Conservation (phyloP, 2,888 invertebrate genomes). For the Salticus scenicus region DNA sequence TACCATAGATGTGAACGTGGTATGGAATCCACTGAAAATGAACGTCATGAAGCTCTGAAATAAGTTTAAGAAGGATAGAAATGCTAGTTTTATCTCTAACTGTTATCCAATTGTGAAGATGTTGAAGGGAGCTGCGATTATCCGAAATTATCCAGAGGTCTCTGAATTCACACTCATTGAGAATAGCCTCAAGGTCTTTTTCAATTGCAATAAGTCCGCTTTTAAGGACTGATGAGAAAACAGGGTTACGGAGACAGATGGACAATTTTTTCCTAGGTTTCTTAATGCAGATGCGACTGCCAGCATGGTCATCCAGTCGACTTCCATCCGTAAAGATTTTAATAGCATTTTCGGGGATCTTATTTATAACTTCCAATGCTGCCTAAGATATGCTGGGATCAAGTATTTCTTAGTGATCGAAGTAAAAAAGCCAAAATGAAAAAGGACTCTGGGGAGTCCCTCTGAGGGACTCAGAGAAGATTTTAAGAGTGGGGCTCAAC, state of each 20-base stretch:
- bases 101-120: too few relatives aligned
- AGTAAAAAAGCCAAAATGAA: background rate
- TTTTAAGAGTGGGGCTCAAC: background rate
- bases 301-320: background rate
- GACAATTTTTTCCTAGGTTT: background rate
- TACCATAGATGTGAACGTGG: too few relatives aligned
- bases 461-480: conserved; percentile 9
- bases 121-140: too few relatives aligned
- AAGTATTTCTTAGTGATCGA: background rate
- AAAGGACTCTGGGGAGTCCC: conserved; percentile 11
- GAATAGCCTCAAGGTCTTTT: background rate
- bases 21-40: too few relatives aligned
- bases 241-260: background rate
- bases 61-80: too few relatives aligned
- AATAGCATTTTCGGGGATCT: background rate
- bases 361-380: conserved; percentile 5
- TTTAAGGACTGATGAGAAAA: background rate
- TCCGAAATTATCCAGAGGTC: background rate
- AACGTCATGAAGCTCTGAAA: too few relatives aligned
- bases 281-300: conserved; percentile 8
- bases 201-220: background rate
- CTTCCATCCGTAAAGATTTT: conserved; percentile 9
- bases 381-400: conserved; percentile 7
- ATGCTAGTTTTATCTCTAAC: too few relatives aligned
- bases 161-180: background rate